phyloP scores from a whole-genome alignment of 2,113 vertebrate species.

The Trematomus loennbergii region DNA sequence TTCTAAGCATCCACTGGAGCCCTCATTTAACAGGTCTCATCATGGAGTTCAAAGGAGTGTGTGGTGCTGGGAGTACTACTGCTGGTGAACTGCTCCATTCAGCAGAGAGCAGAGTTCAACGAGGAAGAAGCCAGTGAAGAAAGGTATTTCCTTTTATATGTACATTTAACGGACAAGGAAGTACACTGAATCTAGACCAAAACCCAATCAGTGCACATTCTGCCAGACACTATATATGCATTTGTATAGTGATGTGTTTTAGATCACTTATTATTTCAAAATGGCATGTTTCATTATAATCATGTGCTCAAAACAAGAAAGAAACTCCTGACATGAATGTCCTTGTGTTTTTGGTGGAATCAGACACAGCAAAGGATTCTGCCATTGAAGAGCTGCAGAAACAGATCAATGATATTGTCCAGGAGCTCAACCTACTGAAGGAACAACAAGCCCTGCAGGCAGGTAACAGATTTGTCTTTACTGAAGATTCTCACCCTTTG shows the following conservation, averaged over 20 bases:
- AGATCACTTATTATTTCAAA: neutral
- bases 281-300: neutral
- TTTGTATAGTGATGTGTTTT: neutral
- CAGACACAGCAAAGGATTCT: slow-evolving; percentile 76
- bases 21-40: slow-evolving; percentile 59
- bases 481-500: neutral
- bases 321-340: neutral
- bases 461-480: slow-evolving; percentile 72
- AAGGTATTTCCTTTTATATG: slow-evolving; percentile 81
- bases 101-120: slow-evolving; percentile 78
- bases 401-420: slow-evolving; percentile 86
- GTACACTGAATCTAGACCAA: no score
- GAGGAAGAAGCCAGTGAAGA: slow-evolving; percentile 80
- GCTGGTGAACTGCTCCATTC: slow-evolving; percentile 73
- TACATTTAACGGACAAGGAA: no score
- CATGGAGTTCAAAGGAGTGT: slow-evolving; percentile 86
- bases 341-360: slow-evolving; percentile 3
- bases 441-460: slow-evolving; percentile 94
- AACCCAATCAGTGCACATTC: neutral
- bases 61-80: slow-evolving; percentile 85
- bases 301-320: neutral
- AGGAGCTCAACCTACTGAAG: slow-evolving; percentile 91
- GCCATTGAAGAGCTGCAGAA: slow-evolving; percentile 89
- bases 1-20: slow-evolving; percentile 40
- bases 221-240: neutral